A percentile compares a stretch with the other conserved stretches of the same genome.
phyloP scores from a whole-genome alignment of 1,140 invertebrate genomes.

The Drosophila ambigua region DNA sequence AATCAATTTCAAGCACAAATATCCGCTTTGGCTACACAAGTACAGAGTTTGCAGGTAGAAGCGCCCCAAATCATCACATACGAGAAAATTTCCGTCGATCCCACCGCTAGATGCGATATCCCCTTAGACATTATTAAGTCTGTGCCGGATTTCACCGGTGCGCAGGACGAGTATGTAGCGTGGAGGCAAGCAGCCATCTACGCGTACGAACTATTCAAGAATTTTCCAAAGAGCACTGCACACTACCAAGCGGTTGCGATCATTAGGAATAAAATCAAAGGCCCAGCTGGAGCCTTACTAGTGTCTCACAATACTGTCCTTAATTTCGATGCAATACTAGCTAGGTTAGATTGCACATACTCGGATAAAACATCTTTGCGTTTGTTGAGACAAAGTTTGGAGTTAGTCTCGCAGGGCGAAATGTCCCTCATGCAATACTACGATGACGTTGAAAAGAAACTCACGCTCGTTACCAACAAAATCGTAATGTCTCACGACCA shows the following conservation, averaged over 20 bases:
- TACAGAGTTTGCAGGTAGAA: background rate
- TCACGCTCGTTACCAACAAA: constrained; percentile 10
- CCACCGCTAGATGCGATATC: constrained; percentile 13
- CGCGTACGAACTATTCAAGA: constrained; percentile 19
- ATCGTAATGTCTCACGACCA: constrained; percentile 5
- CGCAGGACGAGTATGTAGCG: constrained; percentile 23
- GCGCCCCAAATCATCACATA: background rate
- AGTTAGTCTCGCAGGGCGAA: constrained; percentile 11
- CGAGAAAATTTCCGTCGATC: background rate
- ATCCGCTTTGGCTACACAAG: background rate
- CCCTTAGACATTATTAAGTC: constrained; percentile 26
- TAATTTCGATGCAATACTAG: constrained; percentile 26
- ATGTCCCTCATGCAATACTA: constrained; percentile 24
- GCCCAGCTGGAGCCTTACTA: constrained; percentile 17
- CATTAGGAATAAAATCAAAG: constrained; percentile 31
- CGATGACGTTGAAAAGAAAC: constrained; percentile 24
- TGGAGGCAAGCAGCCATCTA: constrained; percentile 31
- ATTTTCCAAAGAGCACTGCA: constrained; percentile 2
- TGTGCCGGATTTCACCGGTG: constrained; percentile 14
- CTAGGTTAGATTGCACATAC: constrained; percentile 20
- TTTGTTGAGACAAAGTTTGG: constrained; percentile 8
- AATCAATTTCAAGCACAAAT: background rate
- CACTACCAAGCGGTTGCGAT: constrained; percentile 20
- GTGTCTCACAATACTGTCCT: constrained; percentile 27
- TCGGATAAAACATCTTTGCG: constrained; percentile 14